A percentile compares a stretch with the other conserved stretches of the same genome.
Conservation (phyloP, 1,140 invertebrate genomes). For the Papilio xuthus region DNA sequence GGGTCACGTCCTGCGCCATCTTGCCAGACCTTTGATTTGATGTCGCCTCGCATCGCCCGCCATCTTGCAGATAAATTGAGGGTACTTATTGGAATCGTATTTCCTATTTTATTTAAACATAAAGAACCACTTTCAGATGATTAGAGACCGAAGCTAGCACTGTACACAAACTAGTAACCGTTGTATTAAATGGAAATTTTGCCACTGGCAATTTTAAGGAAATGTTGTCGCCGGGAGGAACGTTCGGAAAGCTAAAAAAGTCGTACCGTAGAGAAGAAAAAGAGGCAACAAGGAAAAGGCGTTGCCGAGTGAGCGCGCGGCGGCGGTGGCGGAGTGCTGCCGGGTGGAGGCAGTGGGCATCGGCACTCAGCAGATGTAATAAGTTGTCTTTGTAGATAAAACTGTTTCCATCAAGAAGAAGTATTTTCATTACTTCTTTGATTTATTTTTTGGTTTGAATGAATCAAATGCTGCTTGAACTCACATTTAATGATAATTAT, state of each 20-base stretch:
- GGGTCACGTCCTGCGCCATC: slow-evolving; percentile 46
- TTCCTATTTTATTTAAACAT: background rate
- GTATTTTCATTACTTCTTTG: background rate
- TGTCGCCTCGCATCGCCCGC: background rate
- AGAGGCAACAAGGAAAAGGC: slow-evolving; percentile 29
- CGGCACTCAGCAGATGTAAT: background rate
- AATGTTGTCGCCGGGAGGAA: background rate
- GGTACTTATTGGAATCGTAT: slow-evolving; percentile 3
- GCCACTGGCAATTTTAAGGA: background rate
- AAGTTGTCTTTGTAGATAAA: background rate
- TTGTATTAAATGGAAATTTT: background rate
- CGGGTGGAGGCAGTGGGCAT: background rate
- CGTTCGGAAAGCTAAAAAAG: background rate
- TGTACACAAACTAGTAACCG: background rate
- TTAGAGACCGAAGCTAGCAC: background rate
- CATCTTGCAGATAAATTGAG: slow-evolving; percentile 39
- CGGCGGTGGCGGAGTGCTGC: background rate
- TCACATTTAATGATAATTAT: background rate
- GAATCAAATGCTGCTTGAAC: background rate
- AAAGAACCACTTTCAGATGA: background rate
- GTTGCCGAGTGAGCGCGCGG: background rate
- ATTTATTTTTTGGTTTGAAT: background rate
- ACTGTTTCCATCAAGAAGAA: background rate
- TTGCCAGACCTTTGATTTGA: slow-evolving; percentile 43
- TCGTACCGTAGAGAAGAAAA: background rate